Evolutionary conservation across 2,888 invertebrate genomes (phyloP).

Genomic region (Hylaea fasciaria): DNA sequence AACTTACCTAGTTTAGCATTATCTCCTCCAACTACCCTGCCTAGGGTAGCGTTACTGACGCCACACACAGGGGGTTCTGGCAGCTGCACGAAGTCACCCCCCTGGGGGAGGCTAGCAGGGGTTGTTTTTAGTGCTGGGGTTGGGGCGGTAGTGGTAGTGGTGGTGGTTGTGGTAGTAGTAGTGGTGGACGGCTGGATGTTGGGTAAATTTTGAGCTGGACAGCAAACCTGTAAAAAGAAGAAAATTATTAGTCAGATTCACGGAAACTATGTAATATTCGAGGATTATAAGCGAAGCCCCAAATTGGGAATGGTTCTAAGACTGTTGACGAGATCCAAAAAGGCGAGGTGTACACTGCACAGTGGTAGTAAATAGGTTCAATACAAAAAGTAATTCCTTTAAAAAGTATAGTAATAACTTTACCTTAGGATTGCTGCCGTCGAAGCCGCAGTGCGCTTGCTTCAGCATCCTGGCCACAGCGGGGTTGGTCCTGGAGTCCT

Average conservation of each 20-base stretch:
- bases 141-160: constrained; percentile 22
- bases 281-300: too few relatives aligned
- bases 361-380: too few relatives aligned
- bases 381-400: too few relatives aligned
- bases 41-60: constrained; percentile 79
- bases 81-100: constrained; percentile 56
- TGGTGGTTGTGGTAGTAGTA: constrained; percentile 10
- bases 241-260: too few relatives aligned
- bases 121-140: constrained; percentile 15
- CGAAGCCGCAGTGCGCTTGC: constrained; percentile 88
- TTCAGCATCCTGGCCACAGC: constrained; percentile 81
- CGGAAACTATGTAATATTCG: too few relatives aligned
- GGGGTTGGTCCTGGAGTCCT: constrained; percentile 69
- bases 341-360: too few relatives aligned
- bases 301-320: too few relatives aligned
- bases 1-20: constrained; percentile 86
- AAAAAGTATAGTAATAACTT: too few relatives aligned
- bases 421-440: constrained; percentile 87
- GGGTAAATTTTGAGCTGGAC: constrained; percentile 49
- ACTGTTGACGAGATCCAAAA: too few relatives aligned
- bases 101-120: constrained; percentile 1
- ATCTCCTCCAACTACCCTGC: constrained; percentile 89
- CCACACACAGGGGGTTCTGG: constrained; percentile 87
- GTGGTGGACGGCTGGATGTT: constrained; percentile 36
- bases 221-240: constrained; percentile 64